A percentile compares a stretch with the other conserved stretches of the same genome.
These are phyloP conservation scores for Tipula lateralis DNA, from an alignment of 2,888 invertebrate genomes.

Conservation along the genomic window DNA sequence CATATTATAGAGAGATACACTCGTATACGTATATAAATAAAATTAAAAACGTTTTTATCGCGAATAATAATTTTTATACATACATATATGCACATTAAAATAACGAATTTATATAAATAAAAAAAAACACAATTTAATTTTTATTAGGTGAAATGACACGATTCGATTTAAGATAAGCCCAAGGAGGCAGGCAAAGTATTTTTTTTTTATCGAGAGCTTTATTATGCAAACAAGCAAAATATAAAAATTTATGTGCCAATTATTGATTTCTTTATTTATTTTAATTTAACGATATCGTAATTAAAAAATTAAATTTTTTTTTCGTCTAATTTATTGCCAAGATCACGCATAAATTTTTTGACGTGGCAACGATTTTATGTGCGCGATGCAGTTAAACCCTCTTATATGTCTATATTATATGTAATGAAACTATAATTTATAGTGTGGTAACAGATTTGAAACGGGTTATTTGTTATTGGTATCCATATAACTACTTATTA, in stretches of 20 bases:
- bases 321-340: not conserved
- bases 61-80: not conserved
- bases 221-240: not conserved
- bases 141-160: conserved; percentile 24
- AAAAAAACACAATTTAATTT: not conserved
- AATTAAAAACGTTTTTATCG: not conserved
- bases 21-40: not conserved
- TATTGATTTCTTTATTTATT: conserved; percentile 24
- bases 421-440: not conserved
- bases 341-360: not conserved
- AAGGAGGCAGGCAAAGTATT: not conserved
- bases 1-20: too few relatives aligned
- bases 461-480: not conserved
- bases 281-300: conserved; percentile 19
- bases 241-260: not conserved
- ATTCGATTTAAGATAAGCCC: conserved; percentile 11
- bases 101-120: not conserved
- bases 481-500: too few relatives aligned
- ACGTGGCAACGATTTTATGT: not conserved
- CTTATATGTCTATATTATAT: not conserved
- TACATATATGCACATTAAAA: not conserved
- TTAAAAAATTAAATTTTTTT: not conserved
- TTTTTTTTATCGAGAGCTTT: not conserved
- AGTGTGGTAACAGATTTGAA: not conserved
- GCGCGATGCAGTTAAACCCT: not conserved